Percentiles rank a stretch among this genome's conserved stretches.
Conservation (phyloP, 2,113 vertebrate genomes). For the Prolemur simus region DNA sequence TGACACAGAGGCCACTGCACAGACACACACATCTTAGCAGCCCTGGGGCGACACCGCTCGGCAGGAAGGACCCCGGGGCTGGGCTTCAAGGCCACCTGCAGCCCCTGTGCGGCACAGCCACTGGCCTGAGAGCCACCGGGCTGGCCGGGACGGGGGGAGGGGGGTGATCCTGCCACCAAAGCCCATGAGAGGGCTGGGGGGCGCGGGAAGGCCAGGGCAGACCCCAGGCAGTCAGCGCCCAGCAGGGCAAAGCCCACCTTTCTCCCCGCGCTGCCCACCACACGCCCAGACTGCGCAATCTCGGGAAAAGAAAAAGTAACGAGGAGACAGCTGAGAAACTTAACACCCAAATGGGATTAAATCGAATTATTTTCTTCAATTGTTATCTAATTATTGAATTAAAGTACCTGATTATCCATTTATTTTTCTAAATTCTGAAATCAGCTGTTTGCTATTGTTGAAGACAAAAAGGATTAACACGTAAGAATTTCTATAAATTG, state of each 20-base stretch:
- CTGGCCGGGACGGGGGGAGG: too few species aligned
- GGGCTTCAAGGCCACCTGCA: neutral
- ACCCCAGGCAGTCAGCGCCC: too few species aligned
- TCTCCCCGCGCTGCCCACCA: too few species aligned
- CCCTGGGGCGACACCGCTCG: neutral
- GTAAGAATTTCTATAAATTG: neutral
- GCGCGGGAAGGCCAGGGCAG: too few species aligned
- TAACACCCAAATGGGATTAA: neutral
- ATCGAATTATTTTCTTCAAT: neutral
- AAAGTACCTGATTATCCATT: neutral
- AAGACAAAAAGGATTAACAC: neutral
- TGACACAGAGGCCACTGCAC: neutral
- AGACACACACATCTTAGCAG: neutral
- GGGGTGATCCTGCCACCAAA: too few species aligned
- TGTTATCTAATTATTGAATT: neutral
- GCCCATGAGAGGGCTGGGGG: too few species aligned
- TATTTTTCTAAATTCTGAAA: neutral
- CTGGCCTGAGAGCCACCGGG: accelerated
- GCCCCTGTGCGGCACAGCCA: neutral
- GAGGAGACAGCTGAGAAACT: too few species aligned
- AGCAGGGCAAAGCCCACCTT: too few species aligned
- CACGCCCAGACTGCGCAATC: too few species aligned
- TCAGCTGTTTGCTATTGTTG: neutral
- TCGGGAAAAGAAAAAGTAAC: neutral
- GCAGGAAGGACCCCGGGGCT: accelerated